Evolutionary conservation across 2,888 invertebrate species (phyloP), one percentile per base, ranked within the genome.

Genomic region (Ectemnius continuus): DNA sequence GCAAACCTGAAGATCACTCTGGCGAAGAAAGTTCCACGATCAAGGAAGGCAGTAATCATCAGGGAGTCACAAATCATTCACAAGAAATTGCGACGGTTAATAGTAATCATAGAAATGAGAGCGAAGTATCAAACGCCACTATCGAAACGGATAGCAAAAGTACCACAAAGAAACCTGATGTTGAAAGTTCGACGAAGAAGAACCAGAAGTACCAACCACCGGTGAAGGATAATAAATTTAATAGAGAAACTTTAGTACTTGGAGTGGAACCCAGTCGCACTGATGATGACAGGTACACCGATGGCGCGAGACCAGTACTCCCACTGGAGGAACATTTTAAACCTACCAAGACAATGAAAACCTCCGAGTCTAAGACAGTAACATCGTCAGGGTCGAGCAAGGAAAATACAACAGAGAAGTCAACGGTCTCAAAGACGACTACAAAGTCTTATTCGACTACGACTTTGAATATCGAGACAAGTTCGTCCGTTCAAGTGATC

Each of bases 401-500:
- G 47, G 67, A 78, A 28, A 74, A 69, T 46, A 56, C 72, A 18
- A 65, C 23, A 16, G 72, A 66, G 2, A 76, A 65, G 28, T 13
- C 69, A 57, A 56, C 46, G 1, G 14, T 16, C 6, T 8, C 68
- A 3, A 74, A 77, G 57, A 64, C 61, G 0, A 5, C 66, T 14
- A 73, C 63, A 8, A 83, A 80, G 67, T 57, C 67, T 0, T 77
- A 67, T 16, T 59, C 84, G 0, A 71, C 78, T 16, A 87, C 88
- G 11, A 91, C 89, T 4, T 63, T 90, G 58, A 88, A 83, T 14
- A 85, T 90, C 18, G 90, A 89, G 56, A 90, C 89, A 2, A 90
- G 88, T 70, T 90, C 91, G 0, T 88, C 87, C 16, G 84, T 90
- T 5, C 88, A 89, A 57, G 81, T 89, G 2, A 89, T 91, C 76